phyloP scores from a whole-genome alignment of 2,797 vertebrate genomes.

The Periparus ater region DNA sequence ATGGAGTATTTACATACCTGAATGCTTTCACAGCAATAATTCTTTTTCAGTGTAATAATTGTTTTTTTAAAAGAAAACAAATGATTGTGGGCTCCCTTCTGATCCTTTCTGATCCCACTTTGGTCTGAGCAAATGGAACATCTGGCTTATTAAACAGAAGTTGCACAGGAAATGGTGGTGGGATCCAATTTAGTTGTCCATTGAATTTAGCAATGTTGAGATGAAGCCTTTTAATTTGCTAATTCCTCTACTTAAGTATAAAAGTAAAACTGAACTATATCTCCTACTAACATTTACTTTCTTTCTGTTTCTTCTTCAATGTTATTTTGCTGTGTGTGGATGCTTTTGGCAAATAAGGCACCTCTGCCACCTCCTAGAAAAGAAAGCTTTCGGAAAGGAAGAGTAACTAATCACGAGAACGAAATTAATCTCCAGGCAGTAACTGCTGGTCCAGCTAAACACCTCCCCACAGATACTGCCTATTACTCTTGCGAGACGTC shows the following conservation, averaged over 20 bases:
- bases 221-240: background rate
- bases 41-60: background rate
- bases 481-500: conserved; percentile 66
- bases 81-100: background rate
- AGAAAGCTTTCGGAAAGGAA: conserved; percentile 82
- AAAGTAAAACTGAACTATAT: conserved; percentile 12
- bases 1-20: background rate
- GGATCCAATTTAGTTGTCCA: background rate
- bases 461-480: conserved; percentile 13
- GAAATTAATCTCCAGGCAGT: conserved; percentile 72
- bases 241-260: conserved; percentile 23
- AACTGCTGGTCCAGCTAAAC: conserved; percentile 50
- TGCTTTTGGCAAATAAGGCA: conserved; percentile 81
- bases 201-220: conserved; percentile 10
- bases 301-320: conserved; percentile 77
- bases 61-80: background rate
- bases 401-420: conserved; percentile 67
- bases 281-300: conserved; percentile 77
- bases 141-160: background rate
- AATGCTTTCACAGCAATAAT: background rate
- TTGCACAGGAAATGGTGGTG: background rate
- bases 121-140: background rate
- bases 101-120: background rate
- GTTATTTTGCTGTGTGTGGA: conserved; percentile 76
- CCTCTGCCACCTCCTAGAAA: conserved; percentile 86